These are phyloP conservation scores for Crossocerus cetratus DNA, from an alignment of 2,888 invertebrate species.

Conservation along the genomic window DNA sequence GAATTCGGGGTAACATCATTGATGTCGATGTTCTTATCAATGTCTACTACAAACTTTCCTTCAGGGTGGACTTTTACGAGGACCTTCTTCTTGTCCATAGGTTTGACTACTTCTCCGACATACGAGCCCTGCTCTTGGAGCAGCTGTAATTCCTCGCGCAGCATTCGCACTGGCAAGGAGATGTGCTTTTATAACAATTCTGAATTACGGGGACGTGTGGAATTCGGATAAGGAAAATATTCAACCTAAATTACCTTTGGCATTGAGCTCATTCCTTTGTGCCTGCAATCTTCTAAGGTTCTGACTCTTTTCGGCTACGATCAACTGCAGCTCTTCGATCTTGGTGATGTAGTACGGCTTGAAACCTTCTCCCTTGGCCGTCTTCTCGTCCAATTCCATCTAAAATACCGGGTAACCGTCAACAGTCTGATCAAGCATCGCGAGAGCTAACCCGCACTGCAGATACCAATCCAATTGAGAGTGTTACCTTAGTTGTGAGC, in stretches of 20 bases:
- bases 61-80: slow-evolving; percentile 99
- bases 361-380: slow-evolving; percentile 89
- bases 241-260: slow-evolving; percentile 86
- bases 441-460: slow-evolving; percentile 11
- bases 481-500: slow-evolving; percentile 70
- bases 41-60: slow-evolving; percentile 99
- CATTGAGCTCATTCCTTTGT: slow-evolving; percentile 98
- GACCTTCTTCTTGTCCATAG: slow-evolving; percentile 99
- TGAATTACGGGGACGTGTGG: neutral
- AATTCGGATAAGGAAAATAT: neutral
- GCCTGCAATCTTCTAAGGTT: slow-evolving; percentile 98
- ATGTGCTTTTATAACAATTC: neutral
- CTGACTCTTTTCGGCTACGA: slow-evolving; percentile 98
- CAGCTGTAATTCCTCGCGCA: slow-evolving; percentile 97
- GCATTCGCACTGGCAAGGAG: slow-evolving; percentile 88
- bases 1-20: slow-evolving; percentile 98
- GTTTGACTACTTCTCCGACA: slow-evolving; percentile 99
- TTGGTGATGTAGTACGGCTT: slow-evolving; percentile 98
- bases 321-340: slow-evolving; percentile 96
- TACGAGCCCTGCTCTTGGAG: slow-evolving; percentile 99
- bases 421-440: slow-evolving; percentile 6
- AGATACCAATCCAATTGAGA: slow-evolving; percentile 5
- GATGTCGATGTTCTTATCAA: slow-evolving; percentile 99
- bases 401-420: slow-evolving; percentile 64
- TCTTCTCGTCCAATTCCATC: slow-evolving; percentile 86